phyloP scores from a whole-genome alignment of 2,113 vertebrate species.

The Plecturocebus donacophilus region DNA sequence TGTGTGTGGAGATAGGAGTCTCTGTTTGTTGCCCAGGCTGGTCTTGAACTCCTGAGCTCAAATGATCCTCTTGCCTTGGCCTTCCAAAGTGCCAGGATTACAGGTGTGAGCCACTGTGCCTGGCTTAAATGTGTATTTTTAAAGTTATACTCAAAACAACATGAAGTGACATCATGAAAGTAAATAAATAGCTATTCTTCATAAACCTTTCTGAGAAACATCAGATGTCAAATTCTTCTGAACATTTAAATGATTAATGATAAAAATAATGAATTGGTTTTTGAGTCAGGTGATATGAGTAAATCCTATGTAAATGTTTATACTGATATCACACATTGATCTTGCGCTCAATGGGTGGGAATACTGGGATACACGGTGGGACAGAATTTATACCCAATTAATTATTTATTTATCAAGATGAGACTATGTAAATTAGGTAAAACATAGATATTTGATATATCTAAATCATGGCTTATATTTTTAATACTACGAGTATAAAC shows the following conservation, averaged over 20 bases:
- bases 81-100: no score
- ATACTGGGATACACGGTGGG: background rate
- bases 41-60: no score
- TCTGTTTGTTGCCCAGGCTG: no score
- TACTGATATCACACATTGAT: background rate
- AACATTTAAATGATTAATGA: slow-evolving; percentile 46
- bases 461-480: slow-evolving; percentile 11
- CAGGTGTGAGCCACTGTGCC: background rate
- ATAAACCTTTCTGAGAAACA: slow-evolving; percentile 6
- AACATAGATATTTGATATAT: background rate
- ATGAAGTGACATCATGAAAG: slow-evolving; percentile 19
- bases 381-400: slow-evolving; percentile 3
- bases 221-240: background rate
- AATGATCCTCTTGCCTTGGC: no score
- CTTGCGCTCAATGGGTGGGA: background rate
- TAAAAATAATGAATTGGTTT: slow-evolving; percentile 30
- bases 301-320: slow-evolving; percentile 44
- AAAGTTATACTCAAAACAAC: slow-evolving; percentile 27
- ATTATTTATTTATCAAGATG: background rate
- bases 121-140: background rate
- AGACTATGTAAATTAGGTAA: slow-evolving; percentile 8
- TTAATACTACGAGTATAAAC: slow-evolving; percentile 26
- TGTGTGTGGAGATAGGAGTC: no score
- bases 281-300: background rate
- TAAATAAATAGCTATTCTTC: background rate